phyloP scores from a whole-genome alignment of 2,888 invertebrate species.

The Periphyllus acericola region DNA sequence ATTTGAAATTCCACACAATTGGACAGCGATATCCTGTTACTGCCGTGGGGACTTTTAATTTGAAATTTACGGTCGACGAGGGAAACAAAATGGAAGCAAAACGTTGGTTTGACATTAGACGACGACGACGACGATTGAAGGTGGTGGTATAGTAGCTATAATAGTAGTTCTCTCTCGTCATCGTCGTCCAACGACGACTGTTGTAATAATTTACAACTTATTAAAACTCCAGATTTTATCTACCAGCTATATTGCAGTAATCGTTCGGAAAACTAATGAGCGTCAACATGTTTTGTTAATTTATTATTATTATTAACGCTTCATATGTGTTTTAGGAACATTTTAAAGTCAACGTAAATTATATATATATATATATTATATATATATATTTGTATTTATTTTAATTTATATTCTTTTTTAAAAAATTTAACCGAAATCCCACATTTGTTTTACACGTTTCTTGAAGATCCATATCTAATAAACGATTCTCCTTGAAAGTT shows the following conservation, averaged over 20 bases:
- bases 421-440: too few relatives aligned
- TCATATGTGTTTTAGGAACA: background rate
- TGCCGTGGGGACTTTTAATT: constrained; percentile 24
- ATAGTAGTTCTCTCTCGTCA: background rate
- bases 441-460: too few relatives aligned
- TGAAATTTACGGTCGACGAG: constrained; percentile 39
- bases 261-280: background rate
- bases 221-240: background rate
- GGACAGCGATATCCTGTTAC: constrained; percentile 43
- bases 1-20: constrained; percentile 47
- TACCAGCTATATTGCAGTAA: background rate
- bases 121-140: background rate
- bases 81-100: constrained; percentile 30
- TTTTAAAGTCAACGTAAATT: background rate
- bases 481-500: background rate
- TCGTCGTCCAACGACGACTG: background rate
- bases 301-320: background rate
- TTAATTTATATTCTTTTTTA: too few relatives aligned
- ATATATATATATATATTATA: background rate
- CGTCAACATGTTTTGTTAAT: background rate
- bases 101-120: constrained; percentile 28
- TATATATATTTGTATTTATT: background rate
- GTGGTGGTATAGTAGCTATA: background rate
- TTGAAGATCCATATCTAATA: background rate
- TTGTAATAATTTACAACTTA: constrained; percentile 29